A percentile compares a stretch with the other conserved stretches of the same genome.
Conservation (phyloP, 92 coral and sea anemone genomes). For the Porites cylindrica region DNA sequence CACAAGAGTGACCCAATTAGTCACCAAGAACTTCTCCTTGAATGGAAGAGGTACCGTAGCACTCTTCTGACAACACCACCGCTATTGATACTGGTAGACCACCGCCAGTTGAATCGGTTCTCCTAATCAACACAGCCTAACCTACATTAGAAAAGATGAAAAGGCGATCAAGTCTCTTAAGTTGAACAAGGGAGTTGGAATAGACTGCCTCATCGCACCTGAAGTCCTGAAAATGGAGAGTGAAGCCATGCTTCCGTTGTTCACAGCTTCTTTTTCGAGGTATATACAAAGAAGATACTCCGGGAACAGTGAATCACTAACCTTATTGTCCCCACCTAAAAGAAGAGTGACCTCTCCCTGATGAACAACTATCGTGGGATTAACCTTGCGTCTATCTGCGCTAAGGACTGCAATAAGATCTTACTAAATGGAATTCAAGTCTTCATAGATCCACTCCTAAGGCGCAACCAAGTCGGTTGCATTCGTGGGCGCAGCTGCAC, state of each 20-base stretch:
- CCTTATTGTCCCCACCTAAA: slow-evolving; percentile 10
- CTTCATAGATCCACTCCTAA: not conserved
- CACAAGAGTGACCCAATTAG: too few species aligned
- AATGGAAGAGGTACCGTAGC: too few species aligned
- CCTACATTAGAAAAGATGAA: not conserved
- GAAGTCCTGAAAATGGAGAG: not conserved
- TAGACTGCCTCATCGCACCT: not conserved
- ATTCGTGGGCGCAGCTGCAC: too few species aligned
- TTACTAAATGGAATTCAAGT: too few species aligned
- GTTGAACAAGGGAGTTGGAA: not conserved
- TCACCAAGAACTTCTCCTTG: too few species aligned
- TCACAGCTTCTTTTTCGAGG: not conserved
- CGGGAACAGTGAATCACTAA: slow-evolving; percentile 8
- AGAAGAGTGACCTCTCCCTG: slow-evolving; percentile 7
- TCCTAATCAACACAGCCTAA: not conserved
- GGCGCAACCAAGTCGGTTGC: not conserved
- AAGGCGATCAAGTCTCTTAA: not conserved
- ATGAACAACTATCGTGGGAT: slow-evolving; percentile 13
- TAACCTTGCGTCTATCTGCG: not conserved
- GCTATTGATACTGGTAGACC: not conserved
- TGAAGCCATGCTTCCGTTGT: not conserved
- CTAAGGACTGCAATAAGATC: not conserved
- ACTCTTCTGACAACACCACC: too few species aligned
- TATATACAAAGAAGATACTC: not conserved
- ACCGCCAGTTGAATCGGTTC: not conserved